Base-by-base conservation (phyloP, 2,113 vertebrate species). In the Menidia beryllina region DNA sequence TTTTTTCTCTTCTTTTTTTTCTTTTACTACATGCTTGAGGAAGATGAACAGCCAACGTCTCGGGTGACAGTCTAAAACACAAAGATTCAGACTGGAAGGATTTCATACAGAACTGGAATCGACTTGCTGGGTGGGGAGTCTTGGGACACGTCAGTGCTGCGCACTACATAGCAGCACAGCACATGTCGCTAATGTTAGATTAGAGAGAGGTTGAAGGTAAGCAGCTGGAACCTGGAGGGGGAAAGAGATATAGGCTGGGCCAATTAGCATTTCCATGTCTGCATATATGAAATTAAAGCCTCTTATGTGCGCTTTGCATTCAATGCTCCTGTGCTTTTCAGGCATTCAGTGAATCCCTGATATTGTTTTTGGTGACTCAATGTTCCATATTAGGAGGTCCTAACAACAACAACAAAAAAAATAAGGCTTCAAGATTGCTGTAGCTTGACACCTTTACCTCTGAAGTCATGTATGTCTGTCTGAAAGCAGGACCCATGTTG, bases 401-500 rank as follows among this genome's bases (percentile, higher is more conserved):
- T n/a, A n/a, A n/a, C n/a, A n/a, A n/a, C n/a, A n/a, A n/a, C n/a
- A n/a, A n/a, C n/a, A n/a, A n/a, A n/a, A n/a, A n/a, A n/a, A n/a
- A n/a, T n/a, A n/a, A n/a, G n/a, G n/a, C n/a, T n/a, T n/a, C n/a
- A n/a, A n/a, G n/a, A n/a, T n/a, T n/a, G n/a, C n/a, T n/a, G n/a
- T n/a, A n/a, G n/a, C n/a, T n/a, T n/a, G n/a, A n/a, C n/a, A n/a
- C n/a, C n/a, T n/a, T n/a, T n/a, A n/a, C n/a, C n/a, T n/a, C n/a
- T n/a, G n/a, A n/a, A n/a, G n/a, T n/a, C n/a, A n/a, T n/a, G n/a
- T n/a, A n/a, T n/a, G n/a, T n/a, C n/a, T n/a, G n/a, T n/a, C n/a
- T n/a, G n/a, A 87, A 89, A 91, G 78, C 80, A 90, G 77, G 69
- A 75, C 65, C 41, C 25, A 66, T 72, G 80, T 93, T 88, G 82